Evolutionary conservation across 2,888 invertebrate genomes (phyloP).

Genomic region (Iphiclides podalirius): DNA sequence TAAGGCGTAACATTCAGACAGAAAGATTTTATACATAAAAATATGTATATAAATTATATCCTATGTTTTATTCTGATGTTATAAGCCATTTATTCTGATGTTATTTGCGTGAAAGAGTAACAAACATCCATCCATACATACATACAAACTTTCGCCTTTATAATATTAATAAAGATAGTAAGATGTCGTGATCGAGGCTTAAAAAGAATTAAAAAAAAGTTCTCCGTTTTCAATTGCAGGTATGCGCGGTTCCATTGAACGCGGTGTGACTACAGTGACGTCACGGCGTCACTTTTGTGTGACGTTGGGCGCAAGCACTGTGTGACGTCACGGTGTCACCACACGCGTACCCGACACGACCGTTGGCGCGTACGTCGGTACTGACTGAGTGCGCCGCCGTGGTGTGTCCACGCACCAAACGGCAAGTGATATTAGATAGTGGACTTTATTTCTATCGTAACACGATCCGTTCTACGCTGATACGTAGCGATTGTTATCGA

Average conservation of each 20-base stretch:
- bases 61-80: too few relatives aligned
- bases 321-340: slow-evolving; percentile 39
- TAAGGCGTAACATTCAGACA: too few relatives aligned
- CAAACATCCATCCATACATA: too few relatives aligned
- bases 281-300: slow-evolving; percentile 17
- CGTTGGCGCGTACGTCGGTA: slow-evolving; percentile 7
- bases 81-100: too few relatives aligned
- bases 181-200: too few relatives aligned
- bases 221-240: slow-evolving; percentile 48
- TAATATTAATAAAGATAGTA: too few relatives aligned
- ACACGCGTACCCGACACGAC: slow-evolving; percentile 17
- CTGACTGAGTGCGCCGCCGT: slow-evolving; percentile 27
- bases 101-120: too few relatives aligned
- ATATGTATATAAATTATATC: too few relatives aligned
- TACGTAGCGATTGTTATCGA: slow-evolving; percentile 1
- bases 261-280: slow-evolving; percentile 39
- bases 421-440: slow-evolving; percentile 43
- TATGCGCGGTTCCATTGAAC: slow-evolving; percentile 70
- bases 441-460: slow-evolving; percentile 10
- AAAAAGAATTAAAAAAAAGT: too few relatives aligned
- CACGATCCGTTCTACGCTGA: slow-evolving; percentile 15
- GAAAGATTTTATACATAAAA: too few relatives aligned
- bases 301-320: too few relatives aligned
- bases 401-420: slow-evolving; percentile 36
- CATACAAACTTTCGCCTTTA: too few relatives aligned